Evolutionary conservation across 2,113 vertebrate species (phyloP), one percentile per base, ranked within the genome.

Genomic region (Dicentrarchus labrax): DNA sequence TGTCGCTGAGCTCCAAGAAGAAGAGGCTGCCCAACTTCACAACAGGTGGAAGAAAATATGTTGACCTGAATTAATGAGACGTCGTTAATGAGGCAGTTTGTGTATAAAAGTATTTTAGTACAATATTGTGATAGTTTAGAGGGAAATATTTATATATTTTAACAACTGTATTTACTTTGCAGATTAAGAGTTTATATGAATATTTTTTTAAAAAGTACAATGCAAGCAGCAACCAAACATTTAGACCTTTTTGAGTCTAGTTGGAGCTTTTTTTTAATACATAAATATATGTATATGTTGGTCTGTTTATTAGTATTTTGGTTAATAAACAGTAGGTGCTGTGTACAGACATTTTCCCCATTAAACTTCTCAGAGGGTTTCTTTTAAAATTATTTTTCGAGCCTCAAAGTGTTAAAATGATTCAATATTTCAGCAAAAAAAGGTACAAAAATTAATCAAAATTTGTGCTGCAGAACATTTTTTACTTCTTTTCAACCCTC

Each of bases 21-120:
- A 97, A 97, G 92, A 93, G 97, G 47, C 95, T 99, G n/a, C 97
- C 97, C 8, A 98, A 99, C 93, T 94, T 96, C 50, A 98, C 98
- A 8, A 97, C 97, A 67, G 96, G 97, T 98, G 78, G 0, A 38
- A 12, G 30, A 3, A 30, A 30, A 30, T 3, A 30, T 30, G 30
- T 30, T 30, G 4, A 30, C 30, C 30, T 39, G 0, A 8, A 64
- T 41, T 2, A 51, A 39, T 62, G 13, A 17, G 2, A 45, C n/a
- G 7, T 30, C 1, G 41, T 43, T 41, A 11, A 57, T 24, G 2
- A 41, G 4, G 21, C 15, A 30, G 30, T 30, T 30, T 30, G 30
- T 30, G 30, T 30, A 30, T 30, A 30, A 30, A 30, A 2, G 30
- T 30, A 3, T 30, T 30, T 30, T 30, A 30, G 30, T 30, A 30